These are phyloP conservation scores for Pseudoatta argentina DNA, from an alignment of 1,140 invertebrate genomes.

Conservation along the genomic window DNA sequence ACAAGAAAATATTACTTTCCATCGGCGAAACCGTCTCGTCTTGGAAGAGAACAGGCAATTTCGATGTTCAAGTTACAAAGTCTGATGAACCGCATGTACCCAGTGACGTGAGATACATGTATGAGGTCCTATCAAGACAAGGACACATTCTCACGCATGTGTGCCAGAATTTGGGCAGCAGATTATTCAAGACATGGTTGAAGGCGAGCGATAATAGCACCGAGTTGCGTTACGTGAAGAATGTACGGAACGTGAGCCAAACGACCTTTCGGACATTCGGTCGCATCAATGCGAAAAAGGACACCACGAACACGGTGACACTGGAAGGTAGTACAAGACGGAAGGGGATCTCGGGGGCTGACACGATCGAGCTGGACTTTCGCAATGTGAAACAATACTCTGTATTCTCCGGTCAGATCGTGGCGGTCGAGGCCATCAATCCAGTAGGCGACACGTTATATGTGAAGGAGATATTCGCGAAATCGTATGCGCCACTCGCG, in stretches of 20 bases:
- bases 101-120: slow-evolving; percentile 85
- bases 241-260: slow-evolving; percentile 79
- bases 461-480: slow-evolving; percentile 89
- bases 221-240: slow-evolving; percentile 74
- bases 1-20: slow-evolving; percentile 56
- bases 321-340: slow-evolving; percentile 90
- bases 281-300: slow-evolving; percentile 46
- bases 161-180: slow-evolving; percentile 83
- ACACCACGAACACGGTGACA: slow-evolving; percentile 86
- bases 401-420: slow-evolving; percentile 94
- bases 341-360: slow-evolving; percentile 75
- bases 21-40: slow-evolving; percentile 62
- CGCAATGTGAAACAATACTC: slow-evolving; percentile 90
- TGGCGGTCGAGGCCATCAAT: slow-evolving; percentile 91
- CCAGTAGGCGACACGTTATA: slow-evolving; percentile 89
- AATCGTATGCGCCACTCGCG: slow-evolving; percentile 80
- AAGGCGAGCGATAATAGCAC: slow-evolving; percentile 37
- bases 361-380: slow-evolving; percentile 87
- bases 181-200: slow-evolving; percentile 74
- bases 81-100: slow-evolving; percentile 75
- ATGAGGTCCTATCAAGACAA: slow-evolving; percentile 86
- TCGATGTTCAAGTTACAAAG: slow-evolving; percentile 64
- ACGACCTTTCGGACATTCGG: slow-evolving; percentile 88
- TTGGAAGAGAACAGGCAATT: slow-evolving; percentile 74
- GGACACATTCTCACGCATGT: slow-evolving; percentile 82